Conservation (phyloP, 2,113 vertebrate species). For the Eptesicus fuscus region DNA sequence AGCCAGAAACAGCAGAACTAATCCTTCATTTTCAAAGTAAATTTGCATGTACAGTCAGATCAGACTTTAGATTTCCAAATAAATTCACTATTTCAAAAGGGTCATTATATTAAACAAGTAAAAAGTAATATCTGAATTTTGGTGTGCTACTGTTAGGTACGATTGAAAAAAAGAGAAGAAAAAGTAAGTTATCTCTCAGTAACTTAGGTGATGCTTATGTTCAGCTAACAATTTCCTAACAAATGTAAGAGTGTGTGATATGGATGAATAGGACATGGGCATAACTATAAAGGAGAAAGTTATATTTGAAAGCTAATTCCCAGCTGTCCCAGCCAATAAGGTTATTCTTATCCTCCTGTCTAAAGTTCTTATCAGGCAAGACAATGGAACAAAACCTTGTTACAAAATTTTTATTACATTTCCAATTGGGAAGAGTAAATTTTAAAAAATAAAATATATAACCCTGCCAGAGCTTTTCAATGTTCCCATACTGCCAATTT, state of each 20-base stretch:
- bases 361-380: constrained; percentile 52
- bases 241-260: background rate
- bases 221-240: constrained; percentile 13
- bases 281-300: constrained; percentile 5
- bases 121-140: constrained; percentile 20
- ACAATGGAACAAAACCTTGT: constrained; percentile 48
- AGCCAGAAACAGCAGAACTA: constrained; percentile 47
- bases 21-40: constrained; percentile 39
- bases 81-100: constrained; percentile 30
- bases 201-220: background rate
- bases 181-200: background rate
- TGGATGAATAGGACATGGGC: background rate
- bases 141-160: background rate
- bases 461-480: constrained; percentile 43
- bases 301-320: constrained; percentile 17
- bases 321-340: background rate
- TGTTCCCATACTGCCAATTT: constrained; percentile 68
- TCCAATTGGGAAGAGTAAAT: constrained; percentile 60
- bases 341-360: background rate
- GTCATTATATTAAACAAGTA: constrained; percentile 19
- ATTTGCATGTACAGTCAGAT: constrained; percentile 3
- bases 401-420: constrained; percentile 51
- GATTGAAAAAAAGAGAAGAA: background rate
- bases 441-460: constrained; percentile 51
- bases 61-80: constrained; percentile 21